phyloP scores from a whole-genome alignment of 2,888 invertebrate genomes.

The Eulithis prunata region DNA sequence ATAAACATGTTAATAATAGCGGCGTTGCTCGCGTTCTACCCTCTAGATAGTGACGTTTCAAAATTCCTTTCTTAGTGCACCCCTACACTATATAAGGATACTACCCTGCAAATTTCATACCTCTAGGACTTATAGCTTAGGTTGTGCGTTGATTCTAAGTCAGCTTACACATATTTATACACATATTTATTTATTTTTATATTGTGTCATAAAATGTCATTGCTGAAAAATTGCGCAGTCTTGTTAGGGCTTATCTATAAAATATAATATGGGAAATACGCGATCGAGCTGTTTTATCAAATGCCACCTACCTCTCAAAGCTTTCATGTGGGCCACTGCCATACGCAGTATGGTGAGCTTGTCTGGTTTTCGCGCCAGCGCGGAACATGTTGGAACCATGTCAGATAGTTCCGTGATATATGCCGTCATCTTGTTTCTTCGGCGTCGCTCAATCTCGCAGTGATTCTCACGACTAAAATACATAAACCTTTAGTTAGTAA shows the following conservation, averaged over 20 bases:
- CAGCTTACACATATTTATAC: too few species aligned
- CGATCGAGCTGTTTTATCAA: not conserved
- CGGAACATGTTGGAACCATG: slow-evolving; percentile 99
- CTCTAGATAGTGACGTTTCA: too few species aligned
- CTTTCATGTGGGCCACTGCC: slow-evolving; percentile 99
- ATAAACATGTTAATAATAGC: slow-evolving; percentile 20
- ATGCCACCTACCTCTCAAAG: slow-evolving; percentile 90
- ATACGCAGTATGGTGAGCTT: slow-evolving; percentile 99
- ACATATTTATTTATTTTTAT: too few species aligned
- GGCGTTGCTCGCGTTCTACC: too few species aligned
- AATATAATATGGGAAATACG: not conserved
- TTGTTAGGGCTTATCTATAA: not conserved
- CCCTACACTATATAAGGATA: too few species aligned
- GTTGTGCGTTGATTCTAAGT: too few species aligned
- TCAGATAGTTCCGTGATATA: slow-evolving; percentile 99
- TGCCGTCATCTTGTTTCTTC: slow-evolving; percentile 99
- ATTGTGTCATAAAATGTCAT: not conserved
- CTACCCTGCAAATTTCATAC: too few species aligned
- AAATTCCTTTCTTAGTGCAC: too few species aligned
- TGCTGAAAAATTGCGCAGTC: slow-evolving; percentile 11
- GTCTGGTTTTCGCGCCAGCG: slow-evolving; percentile 98
- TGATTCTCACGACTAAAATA: slow-evolving; percentile 95
- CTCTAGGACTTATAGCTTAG: too few species aligned
- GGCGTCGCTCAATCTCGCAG: slow-evolving; percentile 98
- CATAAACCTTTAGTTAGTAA: slow-evolving; percentile 4